A percentile compares a stretch with the other conserved stretches of the same genome.
phyloP scores from a whole-genome alignment of 2,888 invertebrate species.

The Andrena flavipes region DNA sequence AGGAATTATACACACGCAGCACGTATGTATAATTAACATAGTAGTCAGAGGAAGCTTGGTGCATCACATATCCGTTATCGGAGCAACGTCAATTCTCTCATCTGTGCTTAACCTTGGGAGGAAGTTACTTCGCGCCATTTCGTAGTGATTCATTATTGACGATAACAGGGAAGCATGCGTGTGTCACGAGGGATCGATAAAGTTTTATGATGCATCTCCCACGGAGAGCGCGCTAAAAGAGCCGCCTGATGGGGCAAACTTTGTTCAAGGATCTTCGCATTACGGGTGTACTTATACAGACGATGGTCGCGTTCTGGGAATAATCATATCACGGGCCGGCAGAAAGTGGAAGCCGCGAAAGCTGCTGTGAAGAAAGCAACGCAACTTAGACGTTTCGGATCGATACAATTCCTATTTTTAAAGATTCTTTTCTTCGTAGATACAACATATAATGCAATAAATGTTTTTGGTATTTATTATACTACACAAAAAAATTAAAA shows the following conservation, averaged over 20 bases:
- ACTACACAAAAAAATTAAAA: no score
- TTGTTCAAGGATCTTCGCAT: neutral
- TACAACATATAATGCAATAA: no score
- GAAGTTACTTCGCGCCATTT: constrained; percentile 30
- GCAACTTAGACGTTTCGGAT: neutral
- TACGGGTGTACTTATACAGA: neutral
- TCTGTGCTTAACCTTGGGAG: constrained; percentile 37
- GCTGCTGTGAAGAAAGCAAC: neutral
- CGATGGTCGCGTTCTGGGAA: neutral
- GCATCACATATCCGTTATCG: neutral
- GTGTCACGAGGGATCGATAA: constrained; percentile 56
- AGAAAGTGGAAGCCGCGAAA: neutral
- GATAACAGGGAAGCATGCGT: constrained; percentile 59
- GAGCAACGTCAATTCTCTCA: neutral
- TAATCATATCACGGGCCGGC: neutral
- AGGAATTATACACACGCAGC: no score
- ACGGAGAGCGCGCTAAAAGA: neutral
- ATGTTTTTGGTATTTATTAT: no score
- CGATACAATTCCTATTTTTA: no score
- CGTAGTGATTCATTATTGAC: constrained; percentile 54
- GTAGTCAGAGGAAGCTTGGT: no score
- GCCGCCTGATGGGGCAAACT: neutral
- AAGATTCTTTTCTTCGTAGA: no score
- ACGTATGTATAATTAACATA: no score
- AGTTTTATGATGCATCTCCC: constrained; percentile 31